Conservation (phyloP, 92 coral and sea anemone species). For the Paramuricea clavata region DNA sequence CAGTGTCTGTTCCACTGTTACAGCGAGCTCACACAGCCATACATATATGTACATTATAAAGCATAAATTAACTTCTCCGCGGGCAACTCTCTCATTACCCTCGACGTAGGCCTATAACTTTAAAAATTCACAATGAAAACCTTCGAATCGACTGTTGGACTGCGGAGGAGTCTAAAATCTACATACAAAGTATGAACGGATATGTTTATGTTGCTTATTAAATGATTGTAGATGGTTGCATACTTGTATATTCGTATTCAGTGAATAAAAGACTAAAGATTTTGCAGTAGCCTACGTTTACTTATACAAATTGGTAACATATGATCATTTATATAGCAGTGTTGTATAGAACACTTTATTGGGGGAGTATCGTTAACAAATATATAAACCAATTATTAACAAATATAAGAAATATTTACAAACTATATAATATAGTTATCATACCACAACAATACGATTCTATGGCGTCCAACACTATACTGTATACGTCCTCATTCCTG, state of each 20-base stretch:
- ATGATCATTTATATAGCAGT: too few relatives aligned
- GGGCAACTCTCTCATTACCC: too few relatives aligned
- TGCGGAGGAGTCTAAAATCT: too few relatives aligned
- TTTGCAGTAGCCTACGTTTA: not conserved
- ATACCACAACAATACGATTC: not conserved
- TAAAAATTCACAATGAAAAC: too few relatives aligned
- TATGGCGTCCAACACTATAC: not conserved
- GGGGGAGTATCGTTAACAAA: not conserved
- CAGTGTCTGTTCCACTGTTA: too few relatives aligned
- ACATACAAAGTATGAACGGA: too few relatives aligned
- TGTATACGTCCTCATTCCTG: not conserved
- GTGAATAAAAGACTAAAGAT: not conserved
- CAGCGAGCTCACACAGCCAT: too few relatives aligned
- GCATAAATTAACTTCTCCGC: too few relatives aligned
- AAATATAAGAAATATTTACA: constrained; percentile 2
- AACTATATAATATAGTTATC: not conserved
- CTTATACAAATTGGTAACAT: not conserved
- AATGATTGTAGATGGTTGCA: not conserved
- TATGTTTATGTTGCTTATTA: too few relatives aligned
- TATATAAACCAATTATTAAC: not conserved
- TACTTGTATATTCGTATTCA: not conserved
- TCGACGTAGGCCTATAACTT: too few relatives aligned
- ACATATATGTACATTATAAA: too few relatives aligned
- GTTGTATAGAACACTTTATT: not conserved
- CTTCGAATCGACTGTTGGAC: too few relatives aligned